phyloP scores from a whole-genome alignment of 1,140 invertebrate genomes.

The Neelides sp. region DNA sequence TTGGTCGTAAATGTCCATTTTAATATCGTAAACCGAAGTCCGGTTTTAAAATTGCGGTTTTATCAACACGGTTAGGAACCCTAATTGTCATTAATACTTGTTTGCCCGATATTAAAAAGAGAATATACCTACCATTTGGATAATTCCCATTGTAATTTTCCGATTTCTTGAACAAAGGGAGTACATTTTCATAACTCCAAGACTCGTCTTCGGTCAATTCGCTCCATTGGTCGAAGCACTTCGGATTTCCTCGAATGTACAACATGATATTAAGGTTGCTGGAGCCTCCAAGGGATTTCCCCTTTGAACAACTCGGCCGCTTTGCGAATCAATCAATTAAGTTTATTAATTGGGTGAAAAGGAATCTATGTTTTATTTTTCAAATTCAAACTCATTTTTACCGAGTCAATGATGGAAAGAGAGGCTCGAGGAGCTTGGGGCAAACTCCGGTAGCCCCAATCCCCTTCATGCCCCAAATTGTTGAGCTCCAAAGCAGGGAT shows the following conservation, averaged over 20 bases:
- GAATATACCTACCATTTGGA: constrained; percentile 9
- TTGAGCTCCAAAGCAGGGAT: constrained; percentile 28
- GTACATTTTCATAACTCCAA: constrained; percentile 53
- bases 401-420: no score
- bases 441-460: constrained; percentile 43
- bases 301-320: constrained; percentile 36
- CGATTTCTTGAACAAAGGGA: constrained; percentile 37
- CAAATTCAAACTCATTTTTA: no score
- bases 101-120: not conserved
- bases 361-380: no score
- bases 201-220: constrained; percentile 40
- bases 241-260: constrained; percentile 68
- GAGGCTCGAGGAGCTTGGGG: no score
- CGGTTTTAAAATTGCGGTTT: no score
- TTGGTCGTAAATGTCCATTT: not conserved
- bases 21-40: not conserved
- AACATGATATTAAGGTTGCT: constrained; percentile 78
- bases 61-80: no score
- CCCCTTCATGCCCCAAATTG: constrained; percentile 32
- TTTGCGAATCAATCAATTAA: no score
- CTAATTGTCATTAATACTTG: not conserved
- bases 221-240: constrained; percentile 73
- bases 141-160: constrained; percentile 35
- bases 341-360: no score
- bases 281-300: constrained; percentile 43